Percentiles rank a stretch among this genome's conserved stretches.
These are phyloP conservation scores for Lithophane leautieri DNA, from an alignment of 2,888 invertebrate genomes.

Conservation along the genomic window DNA sequence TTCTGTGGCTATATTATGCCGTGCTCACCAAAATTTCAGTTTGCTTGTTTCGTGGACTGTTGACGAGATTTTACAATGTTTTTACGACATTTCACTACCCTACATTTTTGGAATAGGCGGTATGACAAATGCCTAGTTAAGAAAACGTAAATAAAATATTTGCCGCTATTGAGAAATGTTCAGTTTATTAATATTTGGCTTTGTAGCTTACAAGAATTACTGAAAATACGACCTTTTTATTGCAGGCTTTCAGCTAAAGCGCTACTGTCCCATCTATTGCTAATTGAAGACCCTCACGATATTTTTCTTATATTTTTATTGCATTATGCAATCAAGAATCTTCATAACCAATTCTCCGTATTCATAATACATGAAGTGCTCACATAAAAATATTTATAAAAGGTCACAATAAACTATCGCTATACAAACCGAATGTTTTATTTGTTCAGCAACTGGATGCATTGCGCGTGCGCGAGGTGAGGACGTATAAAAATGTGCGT, in stretches of 20 bases:
- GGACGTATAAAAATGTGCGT: conserved; percentile 80
- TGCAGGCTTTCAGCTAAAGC: neutral
- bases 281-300: neutral
- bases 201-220: neutral
- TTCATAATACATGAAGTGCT: conserved; percentile 43
- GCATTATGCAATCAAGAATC: conserved; percentile 25
- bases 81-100: neutral
- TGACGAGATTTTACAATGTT: neutral
- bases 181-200: neutral
- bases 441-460: conserved; percentile 60
- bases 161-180: neutral
- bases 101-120: neutral
- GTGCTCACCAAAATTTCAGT: neutral
- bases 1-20: neutral
- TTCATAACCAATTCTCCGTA: conserved; percentile 34
- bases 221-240: neutral
- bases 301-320: conserved; percentile 31
- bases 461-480: conserved; percentile 65
- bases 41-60: neutral
- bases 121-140: neutral
- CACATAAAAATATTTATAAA: conserved; percentile 53
- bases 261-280: conserved; percentile 7
- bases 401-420: conserved; percentile 54
- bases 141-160: neutral
- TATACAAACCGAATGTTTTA: conserved; percentile 55